These are phyloP conservation scores for Drosophila anomalipes DNA, from an alignment of 2,888 invertebrate species.

Conservation along the genomic window DNA sequence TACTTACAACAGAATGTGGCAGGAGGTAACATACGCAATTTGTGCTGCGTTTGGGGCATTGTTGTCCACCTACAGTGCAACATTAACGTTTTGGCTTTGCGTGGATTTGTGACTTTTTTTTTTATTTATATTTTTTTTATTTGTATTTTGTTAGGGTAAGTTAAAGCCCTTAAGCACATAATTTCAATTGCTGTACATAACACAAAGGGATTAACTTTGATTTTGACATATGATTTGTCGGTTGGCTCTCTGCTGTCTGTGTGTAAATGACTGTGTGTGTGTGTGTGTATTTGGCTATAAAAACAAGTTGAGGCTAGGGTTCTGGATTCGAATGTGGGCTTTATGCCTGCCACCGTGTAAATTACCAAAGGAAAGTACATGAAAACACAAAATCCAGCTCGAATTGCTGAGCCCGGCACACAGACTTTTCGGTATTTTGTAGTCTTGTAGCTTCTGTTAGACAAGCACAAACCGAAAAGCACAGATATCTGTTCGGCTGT, in stretches of 20 bases:
- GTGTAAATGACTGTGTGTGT: constrained; percentile 19
- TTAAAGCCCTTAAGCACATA: constrained; percentile 79
- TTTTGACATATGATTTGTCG: constrained; percentile 75
- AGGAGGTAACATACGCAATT: constrained; percentile 73
- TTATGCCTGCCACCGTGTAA: constrained; percentile 30
- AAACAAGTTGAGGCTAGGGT: constrained; percentile 22
- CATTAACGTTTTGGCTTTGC: constrained; percentile 54
- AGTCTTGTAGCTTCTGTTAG: neutral
- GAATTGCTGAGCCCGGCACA: constrained; percentile 36
- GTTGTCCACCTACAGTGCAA: constrained; percentile 31
- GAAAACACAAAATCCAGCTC: constrained; percentile 8
- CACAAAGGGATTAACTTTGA: constrained; percentile 81
- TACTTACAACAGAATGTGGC: constrained; percentile 28
- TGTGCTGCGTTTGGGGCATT: constrained; percentile 70
- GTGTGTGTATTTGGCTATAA: constrained; percentile 25
- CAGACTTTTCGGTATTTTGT: constrained; percentile 19
- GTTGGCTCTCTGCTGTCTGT: constrained; percentile 17
- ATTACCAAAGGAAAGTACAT: constrained; percentile 27
- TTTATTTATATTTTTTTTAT: constrained; percentile 30
- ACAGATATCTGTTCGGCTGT: neutral
- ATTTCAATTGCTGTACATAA: constrained; percentile 79
- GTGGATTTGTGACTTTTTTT: constrained; percentile 1
- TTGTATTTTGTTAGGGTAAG: constrained; percentile 67
- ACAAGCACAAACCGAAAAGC: neutral
- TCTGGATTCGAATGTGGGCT: constrained; percentile 25